Evolutionary conservation across 2,797 vertebrate genomes (phyloP), one percentile per base, ranked within the genome.

Genomic region (Alauda arvensis): DNA sequence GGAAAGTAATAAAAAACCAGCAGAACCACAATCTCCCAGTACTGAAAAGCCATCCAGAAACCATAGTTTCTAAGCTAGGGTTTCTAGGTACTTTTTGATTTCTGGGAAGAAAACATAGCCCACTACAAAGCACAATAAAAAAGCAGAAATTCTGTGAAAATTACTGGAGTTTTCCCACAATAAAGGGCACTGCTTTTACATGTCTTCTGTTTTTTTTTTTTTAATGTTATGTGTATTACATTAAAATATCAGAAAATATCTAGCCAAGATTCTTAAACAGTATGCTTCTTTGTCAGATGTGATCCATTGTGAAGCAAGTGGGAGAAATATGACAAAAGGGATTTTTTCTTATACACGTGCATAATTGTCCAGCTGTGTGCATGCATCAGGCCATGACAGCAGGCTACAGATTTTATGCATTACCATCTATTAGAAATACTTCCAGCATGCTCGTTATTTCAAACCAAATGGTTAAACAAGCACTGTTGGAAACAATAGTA

Each of bases 1-100:
- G 77, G 57, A 91, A 89, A 93, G 85, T 55, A 91, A 90, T 77
- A 91, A 91, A 95, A 94, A 93, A 79, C 7, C 81, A 96, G 88
- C 90, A 95, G 95, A 96, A 96, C 91, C 91, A 92, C 91, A 92
- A 77, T 68, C 39, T 87, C 84, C 70, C 60, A 91, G 61, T 55
- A 72, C 46, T 80, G 59, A 88, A 93, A 87, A 82, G 61, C 62
- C 43, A 69, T 87, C 45, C 60, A 84, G 72, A 72, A 90, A 85
- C 63, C n/a, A 10, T 23, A n/a, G 49, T 39, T 89, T 89, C 39
- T 88, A 88, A 88, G 77, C 77, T 70, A 84, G 53, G 29, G 63
- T 89, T 92, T 87, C 83, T 49, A 81, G 67, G 26, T 46, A 83
- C 80, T 60, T 87, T 87, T 79, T 81, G 20, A 56, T 85, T 85